Conservation (phyloP, 2,113 vertebrate species). For the Heteronetta atricapilla region DNA sequence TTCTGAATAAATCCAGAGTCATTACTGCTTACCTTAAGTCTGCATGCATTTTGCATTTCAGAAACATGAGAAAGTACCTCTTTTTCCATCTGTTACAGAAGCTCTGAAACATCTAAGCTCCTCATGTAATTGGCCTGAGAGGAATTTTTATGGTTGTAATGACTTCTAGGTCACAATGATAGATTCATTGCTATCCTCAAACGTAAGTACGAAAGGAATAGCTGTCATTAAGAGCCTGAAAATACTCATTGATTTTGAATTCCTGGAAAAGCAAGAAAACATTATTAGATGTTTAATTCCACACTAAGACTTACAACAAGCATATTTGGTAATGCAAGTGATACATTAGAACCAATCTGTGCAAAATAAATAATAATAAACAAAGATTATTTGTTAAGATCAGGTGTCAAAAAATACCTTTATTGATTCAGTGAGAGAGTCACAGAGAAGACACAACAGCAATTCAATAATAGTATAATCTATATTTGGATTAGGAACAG, state of each 20-base stretch:
- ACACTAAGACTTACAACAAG: background rate
- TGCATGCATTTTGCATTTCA: background rate
- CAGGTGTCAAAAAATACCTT: background rate
- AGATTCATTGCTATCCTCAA: background rate
- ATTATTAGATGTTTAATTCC: background rate
- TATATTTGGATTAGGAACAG: background rate
- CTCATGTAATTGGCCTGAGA: background rate
- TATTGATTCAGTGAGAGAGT: background rate
- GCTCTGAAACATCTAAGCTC: background rate
- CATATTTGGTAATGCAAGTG: background rate
- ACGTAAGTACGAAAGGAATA: background rate
- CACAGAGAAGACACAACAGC: background rate
- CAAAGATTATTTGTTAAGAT: background rate
- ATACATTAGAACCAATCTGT: background rate
- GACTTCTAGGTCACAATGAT: background rate
- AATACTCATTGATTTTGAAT: background rate
- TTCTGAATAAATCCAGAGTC: background rate
- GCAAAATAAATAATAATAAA: background rate
- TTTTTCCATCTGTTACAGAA: background rate
- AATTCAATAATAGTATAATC: background rate
- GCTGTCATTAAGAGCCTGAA: background rate
- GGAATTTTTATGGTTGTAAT: background rate
- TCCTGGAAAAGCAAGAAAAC: background rate
- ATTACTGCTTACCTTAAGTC: background rate
- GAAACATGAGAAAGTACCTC: background rate